phyloP scores from a whole-genome alignment of 2,888 invertebrate species.

The Cataglyphis cursor region DNA sequence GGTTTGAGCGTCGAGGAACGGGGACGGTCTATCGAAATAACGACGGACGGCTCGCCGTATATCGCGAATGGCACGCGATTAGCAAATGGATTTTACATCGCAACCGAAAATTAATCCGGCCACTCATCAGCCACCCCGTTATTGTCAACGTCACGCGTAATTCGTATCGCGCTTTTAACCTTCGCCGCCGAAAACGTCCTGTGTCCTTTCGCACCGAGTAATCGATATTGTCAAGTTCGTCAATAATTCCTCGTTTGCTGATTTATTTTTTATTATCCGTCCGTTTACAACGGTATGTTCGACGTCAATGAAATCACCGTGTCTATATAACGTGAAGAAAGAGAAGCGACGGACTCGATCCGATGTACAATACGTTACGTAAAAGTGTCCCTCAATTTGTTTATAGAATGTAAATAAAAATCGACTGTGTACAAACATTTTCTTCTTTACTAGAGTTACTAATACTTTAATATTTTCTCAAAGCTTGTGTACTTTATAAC shows the following conservation, averaged over 20 bases:
- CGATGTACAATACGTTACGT: constrained; percentile 13
- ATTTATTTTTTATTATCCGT: constrained; percentile 48
- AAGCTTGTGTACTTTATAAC: background rate
- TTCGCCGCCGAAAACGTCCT: constrained; percentile 31
- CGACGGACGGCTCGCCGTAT: background rate
- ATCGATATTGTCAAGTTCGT: constrained; percentile 47
- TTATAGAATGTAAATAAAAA: background rate
- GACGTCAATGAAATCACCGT: constrained; percentile 47
- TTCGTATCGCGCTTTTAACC: constrained; percentile 40
- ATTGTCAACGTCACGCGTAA: constrained; percentile 31
- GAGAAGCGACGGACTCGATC: background rate
- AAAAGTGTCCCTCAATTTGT: background rate
- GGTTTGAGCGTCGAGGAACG: background rate
- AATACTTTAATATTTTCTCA: background rate
- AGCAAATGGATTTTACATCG: constrained; percentile 32
- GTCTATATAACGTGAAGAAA: constrained; percentile 10
- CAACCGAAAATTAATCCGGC: constrained; percentile 37
- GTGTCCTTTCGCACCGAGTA: constrained; percentile 38
- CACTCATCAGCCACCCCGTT: constrained; percentile 29
- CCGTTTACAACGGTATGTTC: constrained; percentile 38
- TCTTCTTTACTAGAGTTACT: background rate
- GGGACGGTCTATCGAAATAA: background rate
- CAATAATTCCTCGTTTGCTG: constrained; percentile 38
- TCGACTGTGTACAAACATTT: background rate
- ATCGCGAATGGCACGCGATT: background rate